phyloP scores from a whole-genome alignment of 2,113 vertebrate species.

The Tyrannus savana region DNA sequence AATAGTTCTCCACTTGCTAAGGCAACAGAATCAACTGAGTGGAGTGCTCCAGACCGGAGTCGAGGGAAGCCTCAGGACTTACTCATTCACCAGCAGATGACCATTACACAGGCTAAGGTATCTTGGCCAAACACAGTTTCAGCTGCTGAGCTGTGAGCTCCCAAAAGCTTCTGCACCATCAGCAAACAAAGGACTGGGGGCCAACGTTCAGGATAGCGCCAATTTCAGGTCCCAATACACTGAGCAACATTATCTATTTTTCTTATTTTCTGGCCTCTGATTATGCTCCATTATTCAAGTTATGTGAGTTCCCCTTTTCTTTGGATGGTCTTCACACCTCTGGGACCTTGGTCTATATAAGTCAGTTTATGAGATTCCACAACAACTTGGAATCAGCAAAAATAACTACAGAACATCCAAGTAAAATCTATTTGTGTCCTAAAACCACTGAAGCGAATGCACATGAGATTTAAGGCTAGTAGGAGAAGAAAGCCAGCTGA shows the following conservation, averaged over 20 bases:
- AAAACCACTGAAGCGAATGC: not conserved
- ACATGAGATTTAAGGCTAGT: not conserved
- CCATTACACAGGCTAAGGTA: not conserved
- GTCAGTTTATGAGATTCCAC: not conserved
- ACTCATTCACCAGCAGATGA: not conserved
- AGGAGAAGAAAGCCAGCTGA: not conserved
- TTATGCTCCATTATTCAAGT: not conserved
- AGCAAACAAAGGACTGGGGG: not conserved
- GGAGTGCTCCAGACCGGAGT: not conserved
- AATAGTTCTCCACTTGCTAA: not conserved
- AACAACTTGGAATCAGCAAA: not conserved
- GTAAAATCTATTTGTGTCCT: fast-evolving
- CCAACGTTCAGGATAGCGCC: not conserved
- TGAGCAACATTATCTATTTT: not conserved
- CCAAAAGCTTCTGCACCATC: not conserved
- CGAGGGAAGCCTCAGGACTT: not conserved
- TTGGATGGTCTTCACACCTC: not conserved
- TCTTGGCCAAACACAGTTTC: not conserved
- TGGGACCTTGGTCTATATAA: not conserved
- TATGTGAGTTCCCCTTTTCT: not conserved
- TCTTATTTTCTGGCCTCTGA: not conserved
- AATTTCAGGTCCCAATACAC: not conserved
- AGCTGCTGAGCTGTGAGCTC: not conserved
- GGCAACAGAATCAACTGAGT: not conserved
- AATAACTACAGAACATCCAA: not conserved